Conservation (phyloP, 2,797 vertebrate species). For the Garrulus glandarius region DNA sequence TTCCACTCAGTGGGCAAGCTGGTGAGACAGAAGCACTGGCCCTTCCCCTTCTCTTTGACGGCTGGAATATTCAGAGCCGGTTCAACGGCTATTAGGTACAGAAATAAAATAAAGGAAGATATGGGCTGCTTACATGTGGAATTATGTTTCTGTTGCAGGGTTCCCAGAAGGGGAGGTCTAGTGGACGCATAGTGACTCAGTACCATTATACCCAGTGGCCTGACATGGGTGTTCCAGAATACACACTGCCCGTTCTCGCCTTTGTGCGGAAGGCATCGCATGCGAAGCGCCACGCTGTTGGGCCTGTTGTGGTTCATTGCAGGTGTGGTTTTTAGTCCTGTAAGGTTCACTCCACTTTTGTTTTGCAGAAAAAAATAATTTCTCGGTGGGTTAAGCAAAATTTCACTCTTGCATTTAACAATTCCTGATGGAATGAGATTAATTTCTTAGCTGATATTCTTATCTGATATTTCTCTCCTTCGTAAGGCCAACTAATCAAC, state of each 20-base stretch:
- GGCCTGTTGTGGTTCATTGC: conserved; percentile 92
- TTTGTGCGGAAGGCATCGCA: conserved; percentile 89
- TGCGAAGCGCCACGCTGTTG: conserved; percentile 76
- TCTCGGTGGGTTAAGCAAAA: not conserved
- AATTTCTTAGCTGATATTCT: not conserved
- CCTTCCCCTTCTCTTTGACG: not conserved
- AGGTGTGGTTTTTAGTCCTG: conserved; percentile 78
- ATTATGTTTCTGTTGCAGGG: conserved; percentile 74
- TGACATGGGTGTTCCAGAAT: conserved; percentile 94
- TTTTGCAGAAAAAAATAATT: conserved; percentile 10
- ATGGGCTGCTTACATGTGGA: not conserved
- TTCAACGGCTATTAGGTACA: not conserved
- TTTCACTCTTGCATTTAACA: not conserved
- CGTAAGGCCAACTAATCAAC: conserved; percentile 4
- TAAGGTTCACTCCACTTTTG: not conserved
- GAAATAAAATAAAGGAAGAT: not conserved
- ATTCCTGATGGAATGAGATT: not conserved
- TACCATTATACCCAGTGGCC: conserved; percentile 99
- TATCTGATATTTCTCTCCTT: not conserved
- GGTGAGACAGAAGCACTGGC: not conserved
- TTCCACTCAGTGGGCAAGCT: not conserved
- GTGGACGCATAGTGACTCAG: conserved; percentile 84
- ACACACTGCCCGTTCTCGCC: conserved; percentile 87
- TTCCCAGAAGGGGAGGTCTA: conserved; percentile 84
- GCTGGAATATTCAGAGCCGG: not conserved